phyloP scores from a whole-genome alignment of 1,140 invertebrate genomes.

The Drosophila melanogaster region DNA sequence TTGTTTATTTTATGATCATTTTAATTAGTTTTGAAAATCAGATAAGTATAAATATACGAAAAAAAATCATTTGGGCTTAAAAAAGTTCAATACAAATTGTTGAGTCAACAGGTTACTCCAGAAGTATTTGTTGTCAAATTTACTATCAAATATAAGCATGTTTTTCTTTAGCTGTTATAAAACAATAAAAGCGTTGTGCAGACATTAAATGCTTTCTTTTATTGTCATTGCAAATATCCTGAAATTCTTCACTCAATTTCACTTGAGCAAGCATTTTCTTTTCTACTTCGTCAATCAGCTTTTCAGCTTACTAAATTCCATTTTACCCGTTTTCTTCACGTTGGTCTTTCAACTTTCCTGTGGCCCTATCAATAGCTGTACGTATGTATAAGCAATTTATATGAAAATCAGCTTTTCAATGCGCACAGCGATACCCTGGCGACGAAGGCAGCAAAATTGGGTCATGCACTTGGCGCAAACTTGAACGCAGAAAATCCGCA shows the following conservation, averaged over 20 bases:
- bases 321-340: neutral
- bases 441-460: conserved; percentile 39
- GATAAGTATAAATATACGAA: neutral
- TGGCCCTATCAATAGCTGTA: conserved; percentile 33
- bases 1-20: neutral
- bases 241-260: neutral
- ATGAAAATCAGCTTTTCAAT: conserved; percentile 57
- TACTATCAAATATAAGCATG: too few species aligned
- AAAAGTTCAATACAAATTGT: too few species aligned
- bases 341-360: neutral
- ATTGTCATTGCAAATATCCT: neutral
- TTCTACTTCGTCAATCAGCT: conserved; percentile 47
- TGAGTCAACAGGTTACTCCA: too few species aligned
- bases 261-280: conserved; percentile 15
- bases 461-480: conserved; percentile 50
- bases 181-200: neutral
- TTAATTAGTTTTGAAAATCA: neutral
- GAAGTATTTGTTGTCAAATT: too few species aligned
- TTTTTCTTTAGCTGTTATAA: neutral
- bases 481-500: conserved; percentile 33
- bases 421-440: conserved; percentile 21
- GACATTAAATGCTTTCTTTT: neutral
- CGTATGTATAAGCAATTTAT: conserved; percentile 53
- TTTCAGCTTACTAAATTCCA: conserved; percentile 32
- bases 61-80: too few species aligned